Evolutionary conservation across 2,113 vertebrate species (phyloP).

Genomic region (Loxodonta africana): DNA sequence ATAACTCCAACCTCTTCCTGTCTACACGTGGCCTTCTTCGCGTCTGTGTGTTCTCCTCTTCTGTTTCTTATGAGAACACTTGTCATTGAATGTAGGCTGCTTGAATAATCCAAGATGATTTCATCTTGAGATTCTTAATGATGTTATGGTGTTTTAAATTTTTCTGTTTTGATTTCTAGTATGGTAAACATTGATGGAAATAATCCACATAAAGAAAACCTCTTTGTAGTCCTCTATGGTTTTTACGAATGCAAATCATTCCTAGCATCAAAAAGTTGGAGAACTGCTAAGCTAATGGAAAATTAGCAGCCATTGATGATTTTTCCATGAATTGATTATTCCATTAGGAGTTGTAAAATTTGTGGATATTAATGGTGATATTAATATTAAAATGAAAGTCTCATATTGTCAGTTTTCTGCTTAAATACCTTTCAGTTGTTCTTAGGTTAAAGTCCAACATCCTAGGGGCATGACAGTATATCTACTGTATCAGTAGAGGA

Average conservation of each 20-base stretch:
- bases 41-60: not conserved
- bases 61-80: not conserved
- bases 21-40: not conserved
- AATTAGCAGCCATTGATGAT: not conserved
- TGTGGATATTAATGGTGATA: not conserved
- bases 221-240: not conserved
- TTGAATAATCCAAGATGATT: not conserved
- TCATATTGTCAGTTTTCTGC: not conserved
- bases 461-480: not conserved
- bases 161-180: not conserved
- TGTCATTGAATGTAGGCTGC: not conserved
- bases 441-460: not conserved
- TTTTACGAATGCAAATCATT: not conserved
- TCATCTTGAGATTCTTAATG: not conserved
- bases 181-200: not conserved
- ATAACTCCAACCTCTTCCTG: not conserved
- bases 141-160: not conserved
- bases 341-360: not conserved
- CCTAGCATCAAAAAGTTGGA: not conserved
- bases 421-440: not conserved
- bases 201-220: not conserved
- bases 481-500: not conserved
- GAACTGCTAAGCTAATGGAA: not conserved
- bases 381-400: not conserved
- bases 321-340: not conserved